Conservation (phyloP, 2,113 vertebrate genomes). For the Gobius niger region DNA sequence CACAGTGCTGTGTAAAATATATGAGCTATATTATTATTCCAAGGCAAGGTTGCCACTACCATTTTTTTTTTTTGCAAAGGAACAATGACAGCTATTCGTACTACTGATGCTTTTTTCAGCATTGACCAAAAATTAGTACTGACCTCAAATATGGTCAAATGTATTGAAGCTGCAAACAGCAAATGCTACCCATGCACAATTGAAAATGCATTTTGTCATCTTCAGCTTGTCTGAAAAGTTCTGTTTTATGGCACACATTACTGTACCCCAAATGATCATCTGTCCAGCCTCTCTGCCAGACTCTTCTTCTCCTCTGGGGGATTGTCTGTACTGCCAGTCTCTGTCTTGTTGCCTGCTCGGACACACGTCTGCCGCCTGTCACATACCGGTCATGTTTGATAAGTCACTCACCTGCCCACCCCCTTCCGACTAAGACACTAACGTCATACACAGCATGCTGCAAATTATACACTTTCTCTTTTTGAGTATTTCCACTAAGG, state of each 20-base stretch:
- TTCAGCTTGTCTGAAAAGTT: background rate
- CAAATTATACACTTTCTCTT: conserved; percentile 1
- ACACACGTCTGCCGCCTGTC: conserved; percentile 3
- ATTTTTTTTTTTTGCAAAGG: too few species aligned
- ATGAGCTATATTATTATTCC: too few species aligned
- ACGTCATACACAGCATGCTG: background rate
- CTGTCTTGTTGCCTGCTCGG: background rate
- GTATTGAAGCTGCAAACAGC: too few species aligned
- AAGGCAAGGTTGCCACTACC: too few species aligned
- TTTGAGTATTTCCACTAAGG: background rate
- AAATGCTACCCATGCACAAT: background rate
- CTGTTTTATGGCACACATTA: background rate
- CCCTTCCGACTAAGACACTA: background rate
- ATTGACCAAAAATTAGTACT: too few species aligned
- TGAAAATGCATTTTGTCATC: background rate
- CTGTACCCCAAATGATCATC: conserved; percentile 5
- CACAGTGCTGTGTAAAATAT: too few species aligned
- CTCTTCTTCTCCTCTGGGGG: background rate
- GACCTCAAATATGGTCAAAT: too few species aligned
- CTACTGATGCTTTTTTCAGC: too few species aligned
- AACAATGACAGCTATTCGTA: too few species aligned
- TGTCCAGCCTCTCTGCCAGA: background rate
- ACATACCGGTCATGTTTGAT: background rate
- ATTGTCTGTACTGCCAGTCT: background rate
- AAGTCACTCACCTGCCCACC: conserved; percentile 1